phyloP scores from a whole-genome alignment of 2,113 vertebrate genomes.

The Pelvicachromis taeniatus region DNA sequence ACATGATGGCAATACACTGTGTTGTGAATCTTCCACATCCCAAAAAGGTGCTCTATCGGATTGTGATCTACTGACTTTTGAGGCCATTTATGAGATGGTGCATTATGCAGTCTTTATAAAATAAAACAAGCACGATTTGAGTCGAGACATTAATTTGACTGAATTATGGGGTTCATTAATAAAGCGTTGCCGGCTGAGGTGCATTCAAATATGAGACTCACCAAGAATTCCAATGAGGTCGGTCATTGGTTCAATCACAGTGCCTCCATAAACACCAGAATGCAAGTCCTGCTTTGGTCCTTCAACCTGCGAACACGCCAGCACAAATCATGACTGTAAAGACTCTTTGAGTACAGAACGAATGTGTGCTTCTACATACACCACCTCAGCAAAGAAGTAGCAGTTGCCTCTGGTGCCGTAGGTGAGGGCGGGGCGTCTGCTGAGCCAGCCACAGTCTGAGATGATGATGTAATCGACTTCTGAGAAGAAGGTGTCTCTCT shows the following conservation, averaged over 20 bases:
- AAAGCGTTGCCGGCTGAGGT: neutral
- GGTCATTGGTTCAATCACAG: constrained; percentile 77
- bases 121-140: neutral
- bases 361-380: neutral
- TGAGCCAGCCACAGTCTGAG: constrained; percentile 80
- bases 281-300: constrained; percentile 77
- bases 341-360: neutral
- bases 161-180: neutral
- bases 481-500: constrained; percentile 77
- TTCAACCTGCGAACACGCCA: constrained; percentile 62
- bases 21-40: neutral
- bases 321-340: neutral
- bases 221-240: constrained; percentile 77
- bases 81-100: too few relatives aligned
- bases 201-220: constrained; percentile 23
- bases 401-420: constrained; percentile 83
- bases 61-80: neutral
- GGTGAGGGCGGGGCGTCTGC: constrained; percentile 73
- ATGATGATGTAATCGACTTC: constrained; percentile 79
- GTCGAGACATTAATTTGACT: neutral
- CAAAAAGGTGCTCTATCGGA: neutral
- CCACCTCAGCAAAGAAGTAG: constrained; percentile 80
- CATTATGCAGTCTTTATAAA: too few relatives aligned
- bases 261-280: constrained; percentile 76
- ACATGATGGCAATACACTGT: neutral